Evolutionary conservation across 2,888 invertebrate genomes (phyloP).

Genomic region (Theretra japonica): DNA sequence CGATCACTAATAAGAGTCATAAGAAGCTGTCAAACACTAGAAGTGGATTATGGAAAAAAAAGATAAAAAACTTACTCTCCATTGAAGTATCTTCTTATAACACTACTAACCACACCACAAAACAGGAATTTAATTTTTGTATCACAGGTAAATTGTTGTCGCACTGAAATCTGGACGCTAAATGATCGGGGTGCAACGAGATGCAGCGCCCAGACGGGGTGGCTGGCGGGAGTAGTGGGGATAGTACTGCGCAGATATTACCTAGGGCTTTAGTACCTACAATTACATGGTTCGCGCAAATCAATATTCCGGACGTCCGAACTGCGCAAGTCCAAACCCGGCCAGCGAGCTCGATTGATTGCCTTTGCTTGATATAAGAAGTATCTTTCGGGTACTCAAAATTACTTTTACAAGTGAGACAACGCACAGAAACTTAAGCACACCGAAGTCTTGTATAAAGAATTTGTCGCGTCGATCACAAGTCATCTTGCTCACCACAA

Average conservation of each 20-base stretch:
- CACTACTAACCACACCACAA: not conserved
- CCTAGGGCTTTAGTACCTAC: not conserved
- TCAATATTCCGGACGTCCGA: constrained; percentile 1
- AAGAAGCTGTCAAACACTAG: too few relatives aligned
- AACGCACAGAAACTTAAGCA: too few relatives aligned
- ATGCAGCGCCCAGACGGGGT: not conserved
- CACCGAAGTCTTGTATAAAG: too few relatives aligned
- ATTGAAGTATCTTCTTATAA: not conserved
- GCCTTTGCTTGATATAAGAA: not conserved
- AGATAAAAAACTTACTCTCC: not conserved
- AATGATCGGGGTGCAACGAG: not conserved
- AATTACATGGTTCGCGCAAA: not conserved
- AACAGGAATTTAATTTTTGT: not conserved
- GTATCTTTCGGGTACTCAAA: too few relatives aligned
- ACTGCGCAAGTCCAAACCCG: constrained; percentile 10
- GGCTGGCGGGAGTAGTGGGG: not conserved
- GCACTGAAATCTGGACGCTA: not conserved
- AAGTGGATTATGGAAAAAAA: too few relatives aligned
- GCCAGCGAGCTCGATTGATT: constrained; percentile 9
- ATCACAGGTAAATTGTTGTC: not conserved
- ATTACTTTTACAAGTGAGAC: too few relatives aligned
- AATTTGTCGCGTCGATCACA: too few relatives aligned
- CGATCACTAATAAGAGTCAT: too few relatives aligned
- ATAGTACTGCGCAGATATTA: not conserved
- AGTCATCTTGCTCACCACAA: too few relatives aligned